These are phyloP conservation scores for Fringilla coelebs DNA, from an alignment of 2,797 vertebrate genomes.

Conservation along the genomic window DNA sequence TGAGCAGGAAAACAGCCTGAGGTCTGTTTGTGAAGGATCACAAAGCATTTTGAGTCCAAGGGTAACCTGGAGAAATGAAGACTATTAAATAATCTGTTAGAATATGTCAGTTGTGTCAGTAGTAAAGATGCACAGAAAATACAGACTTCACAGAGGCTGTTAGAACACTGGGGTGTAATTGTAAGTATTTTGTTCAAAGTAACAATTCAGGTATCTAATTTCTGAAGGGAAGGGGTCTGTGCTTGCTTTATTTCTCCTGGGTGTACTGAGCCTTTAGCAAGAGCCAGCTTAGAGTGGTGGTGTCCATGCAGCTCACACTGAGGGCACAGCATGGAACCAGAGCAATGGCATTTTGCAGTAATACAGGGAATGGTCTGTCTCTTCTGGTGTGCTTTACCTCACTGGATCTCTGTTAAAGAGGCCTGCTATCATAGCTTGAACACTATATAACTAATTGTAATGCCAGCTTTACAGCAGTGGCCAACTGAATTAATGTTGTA, in stretches of 20 bases:
- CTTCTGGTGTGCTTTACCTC: background rate
- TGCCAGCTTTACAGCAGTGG: background rate
- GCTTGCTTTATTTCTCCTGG: background rate
- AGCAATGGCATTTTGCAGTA: background rate
- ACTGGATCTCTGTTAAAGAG: background rate
- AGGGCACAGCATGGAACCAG: background rate
- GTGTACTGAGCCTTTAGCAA: background rate
- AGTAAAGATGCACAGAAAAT: background rate
- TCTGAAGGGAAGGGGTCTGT: background rate
- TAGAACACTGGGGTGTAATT: background rate
- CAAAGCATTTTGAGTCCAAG: background rate
- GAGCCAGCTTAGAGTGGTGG: background rate
- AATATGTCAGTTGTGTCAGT: background rate
- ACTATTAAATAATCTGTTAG: background rate
- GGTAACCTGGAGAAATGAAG: background rate
- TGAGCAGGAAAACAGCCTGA: background rate
- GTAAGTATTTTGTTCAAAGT: background rate
- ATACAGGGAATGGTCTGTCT: background rate
- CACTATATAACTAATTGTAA: background rate
- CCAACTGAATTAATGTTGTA: background rate
- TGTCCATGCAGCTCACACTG: background rate
- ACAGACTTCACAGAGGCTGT: background rate
- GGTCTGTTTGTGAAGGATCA: background rate
- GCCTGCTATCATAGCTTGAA: background rate
- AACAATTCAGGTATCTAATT: background rate